Conservation (phyloP, 2,888 invertebrate species). For the Criorhina ranunculi region DNA sequence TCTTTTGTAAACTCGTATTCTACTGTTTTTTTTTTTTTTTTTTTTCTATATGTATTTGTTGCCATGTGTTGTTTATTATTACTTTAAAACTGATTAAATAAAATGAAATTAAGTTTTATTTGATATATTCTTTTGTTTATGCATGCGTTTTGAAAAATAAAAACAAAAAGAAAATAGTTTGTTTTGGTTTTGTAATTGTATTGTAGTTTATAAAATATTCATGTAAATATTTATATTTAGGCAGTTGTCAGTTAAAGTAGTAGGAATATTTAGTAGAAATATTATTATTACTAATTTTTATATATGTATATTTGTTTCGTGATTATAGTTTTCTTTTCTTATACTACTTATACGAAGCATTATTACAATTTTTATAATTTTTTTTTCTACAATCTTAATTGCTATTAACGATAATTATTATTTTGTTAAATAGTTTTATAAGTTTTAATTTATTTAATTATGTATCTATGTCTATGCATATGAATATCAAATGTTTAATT, state of each 20-base stretch:
- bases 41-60: conserved; percentile 66
- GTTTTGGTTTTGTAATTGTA: conserved; percentile 24
- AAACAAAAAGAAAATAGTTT: conserved; percentile 10
- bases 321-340: conserved; percentile 57
- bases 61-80: conserved; percentile 44
- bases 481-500: conserved; percentile 51
- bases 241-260: conserved; percentile 75
- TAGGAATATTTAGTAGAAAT: conserved; percentile 75
- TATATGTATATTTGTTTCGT: conserved; percentile 52
- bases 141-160: conserved; percentile 35
- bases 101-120: conserved; percentile 3
- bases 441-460: conserved; percentile 47
- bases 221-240: conserved; percentile 61
- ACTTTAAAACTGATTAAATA: conserved; percentile 2
- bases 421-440: conserved; percentile 26
- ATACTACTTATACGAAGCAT: conserved; percentile 60
- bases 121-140: conserved; percentile 32
- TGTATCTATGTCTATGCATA: conserved; percentile 61
- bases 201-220: conserved; percentile 57
- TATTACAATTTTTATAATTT: conserved; percentile 31
- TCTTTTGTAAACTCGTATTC: conserved; percentile 34
- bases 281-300: conserved; percentile 51
- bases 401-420: conserved; percentile 35
- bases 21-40: conserved; percentile 42
- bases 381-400: conserved; percentile 56